phyloP scores from a whole-genome alignment of 1,140 invertebrate species.

The Drosophila repletoides region DNA sequence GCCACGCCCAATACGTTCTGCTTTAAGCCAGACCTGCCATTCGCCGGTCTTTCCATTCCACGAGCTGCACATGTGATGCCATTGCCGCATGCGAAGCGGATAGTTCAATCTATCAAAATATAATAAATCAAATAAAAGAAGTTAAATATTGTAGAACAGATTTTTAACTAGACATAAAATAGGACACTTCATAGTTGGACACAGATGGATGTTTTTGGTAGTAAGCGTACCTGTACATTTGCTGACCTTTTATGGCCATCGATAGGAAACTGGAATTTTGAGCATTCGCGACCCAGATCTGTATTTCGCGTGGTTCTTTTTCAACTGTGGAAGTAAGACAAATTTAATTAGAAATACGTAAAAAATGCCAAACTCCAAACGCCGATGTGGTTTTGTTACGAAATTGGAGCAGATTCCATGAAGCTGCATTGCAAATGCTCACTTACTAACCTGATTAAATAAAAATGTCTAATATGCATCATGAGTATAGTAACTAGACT shows the following conservation, averaged over 20 bases:
- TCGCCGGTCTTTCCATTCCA: constrained; percentile 93
- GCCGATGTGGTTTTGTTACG: constrained; percentile 23
- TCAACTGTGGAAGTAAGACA: constrained; percentile 84
- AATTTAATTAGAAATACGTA: constrained; percentile 23
- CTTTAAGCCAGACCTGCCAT: constrained; percentile 93
- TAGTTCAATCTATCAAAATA: constrained; percentile 87
- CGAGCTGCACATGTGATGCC: constrained; percentile 93
- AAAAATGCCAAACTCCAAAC: constrained; percentile 12
- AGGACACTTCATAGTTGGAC: constrained; percentile 1
- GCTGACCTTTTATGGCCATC: constrained; percentile 90
- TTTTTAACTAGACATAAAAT: neutral
- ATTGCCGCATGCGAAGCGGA: constrained; percentile 89
- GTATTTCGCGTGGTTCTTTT: constrained; percentile 87
- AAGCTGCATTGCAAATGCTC: constrained; percentile 6
- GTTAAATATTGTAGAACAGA: neutral
- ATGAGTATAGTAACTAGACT: too few relatives aligned
- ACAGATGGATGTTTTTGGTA: too few relatives aligned
- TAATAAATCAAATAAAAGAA: neutral
- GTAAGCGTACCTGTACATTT: constrained; percentile 85
- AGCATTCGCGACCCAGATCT: constrained; percentile 90
- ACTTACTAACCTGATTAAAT: neutral
- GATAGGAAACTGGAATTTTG: constrained; percentile 91
- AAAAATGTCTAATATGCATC: too few relatives aligned
- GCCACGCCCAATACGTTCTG: constrained; percentile 90
- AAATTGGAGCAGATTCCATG: constrained; percentile 31